phyloP scores from a whole-genome alignment of 2,888 invertebrate species.

The Metallyticus violacea region DNA sequence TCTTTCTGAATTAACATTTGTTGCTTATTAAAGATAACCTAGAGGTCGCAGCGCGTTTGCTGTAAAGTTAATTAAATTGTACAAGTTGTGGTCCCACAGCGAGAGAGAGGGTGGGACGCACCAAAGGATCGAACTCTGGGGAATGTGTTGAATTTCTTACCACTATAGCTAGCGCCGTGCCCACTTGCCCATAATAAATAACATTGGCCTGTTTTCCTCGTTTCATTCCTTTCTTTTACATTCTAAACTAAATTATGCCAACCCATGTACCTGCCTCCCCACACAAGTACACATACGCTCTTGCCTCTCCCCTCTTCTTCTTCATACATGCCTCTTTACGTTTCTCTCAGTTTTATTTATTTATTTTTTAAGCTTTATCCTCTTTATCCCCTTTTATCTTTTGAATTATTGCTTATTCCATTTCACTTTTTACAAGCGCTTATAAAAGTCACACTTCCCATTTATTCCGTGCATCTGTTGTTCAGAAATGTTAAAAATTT shows the following conservation, averaged over 20 bases:
- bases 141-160: background rate
- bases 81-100: background rate
- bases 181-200: background rate
- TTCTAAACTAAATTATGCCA: background rate
- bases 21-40: background rate
- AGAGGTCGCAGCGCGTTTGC: background rate
- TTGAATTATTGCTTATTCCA: background rate
- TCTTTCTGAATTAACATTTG: background rate
- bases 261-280: background rate
- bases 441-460: no score
- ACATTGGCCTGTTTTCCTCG: background rate
- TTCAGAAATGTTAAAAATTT: no score
- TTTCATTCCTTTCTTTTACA: background rate
- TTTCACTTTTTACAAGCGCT: background rate
- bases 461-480: no score
- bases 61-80: background rate
- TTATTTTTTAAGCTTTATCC: background rate
- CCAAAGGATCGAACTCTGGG: background rate
- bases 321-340: background rate
- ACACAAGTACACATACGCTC: background rate
- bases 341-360: background rate
- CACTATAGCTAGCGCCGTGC: background rate
- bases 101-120: background rate
- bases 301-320: background rate
- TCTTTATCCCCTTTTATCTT: background rate